Conservation (phyloP, 2,113 vertebrate species). For the Vulpes vulpes region DNA sequence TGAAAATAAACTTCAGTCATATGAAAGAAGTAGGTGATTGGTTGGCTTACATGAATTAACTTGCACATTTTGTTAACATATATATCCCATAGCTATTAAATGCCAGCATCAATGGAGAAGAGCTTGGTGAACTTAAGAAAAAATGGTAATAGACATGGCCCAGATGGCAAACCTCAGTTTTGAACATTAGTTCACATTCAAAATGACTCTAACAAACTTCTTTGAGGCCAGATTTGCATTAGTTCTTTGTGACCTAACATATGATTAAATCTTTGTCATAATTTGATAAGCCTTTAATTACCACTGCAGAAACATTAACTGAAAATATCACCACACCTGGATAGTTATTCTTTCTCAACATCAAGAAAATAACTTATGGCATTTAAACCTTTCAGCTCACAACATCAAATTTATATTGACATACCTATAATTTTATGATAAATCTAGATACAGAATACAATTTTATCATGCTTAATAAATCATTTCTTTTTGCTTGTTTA, state of each 20-base stretch:
- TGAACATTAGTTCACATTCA: background rate
- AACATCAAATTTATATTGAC: conserved; percentile 43
- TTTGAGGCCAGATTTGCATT: conserved; percentile 56
- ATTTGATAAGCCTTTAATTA: conserved; percentile 66
- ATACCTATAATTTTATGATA: conserved; percentile 74
- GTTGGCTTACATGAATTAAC: background rate
- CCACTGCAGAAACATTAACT: conserved; percentile 57
- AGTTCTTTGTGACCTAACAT: conserved; percentile 51
- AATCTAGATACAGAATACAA: conserved; percentile 20
- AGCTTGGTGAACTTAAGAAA: background rate
- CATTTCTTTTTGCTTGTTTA: conserved; percentile 50
- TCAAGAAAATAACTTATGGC: conserved; percentile 14
- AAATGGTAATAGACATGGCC: background rate
- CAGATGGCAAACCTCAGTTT: background rate
- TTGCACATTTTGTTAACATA: background rate
- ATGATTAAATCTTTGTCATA: conserved; percentile 71
- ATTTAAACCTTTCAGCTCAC: conserved; percentile 60
- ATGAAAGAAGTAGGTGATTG: background rate
- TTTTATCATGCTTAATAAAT: conserved; percentile 64
- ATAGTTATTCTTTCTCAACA: conserved; percentile 56
- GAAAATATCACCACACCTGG: conserved; percentile 74
- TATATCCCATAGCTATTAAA: background rate
- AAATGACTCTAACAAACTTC: conserved; percentile 54
- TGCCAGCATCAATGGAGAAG: background rate
- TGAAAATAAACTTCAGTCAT: background rate